phyloP scores from a whole-genome alignment of 2,113 vertebrate species.

The Serilophus lunatus region DNA sequence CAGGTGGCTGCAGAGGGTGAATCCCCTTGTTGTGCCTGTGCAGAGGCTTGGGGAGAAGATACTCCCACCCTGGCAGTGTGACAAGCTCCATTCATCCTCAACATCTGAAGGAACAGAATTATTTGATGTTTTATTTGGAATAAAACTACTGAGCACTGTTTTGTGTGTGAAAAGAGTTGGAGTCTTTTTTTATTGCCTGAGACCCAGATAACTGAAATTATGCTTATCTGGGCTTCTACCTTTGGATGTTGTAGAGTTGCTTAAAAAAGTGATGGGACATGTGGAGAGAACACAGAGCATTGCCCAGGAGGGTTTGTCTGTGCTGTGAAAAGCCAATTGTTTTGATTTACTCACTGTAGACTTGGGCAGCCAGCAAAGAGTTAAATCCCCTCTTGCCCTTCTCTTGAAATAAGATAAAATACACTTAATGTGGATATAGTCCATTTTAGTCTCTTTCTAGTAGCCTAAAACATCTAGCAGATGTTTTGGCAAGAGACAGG shows the following conservation, averaged over 20 bases:
- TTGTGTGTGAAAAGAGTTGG: neutral
- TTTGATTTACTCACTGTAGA: neutral
- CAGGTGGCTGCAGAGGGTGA: neutral
- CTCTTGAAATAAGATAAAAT: neutral
- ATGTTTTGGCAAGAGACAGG: neutral
- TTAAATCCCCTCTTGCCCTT: neutral
- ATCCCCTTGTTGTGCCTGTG: neutral
- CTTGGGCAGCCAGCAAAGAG: neutral
- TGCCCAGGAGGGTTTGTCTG: neutral
- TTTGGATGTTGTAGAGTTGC: neutral
- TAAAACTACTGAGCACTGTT: neutral
- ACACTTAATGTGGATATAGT: neutral
- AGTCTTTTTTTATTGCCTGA: neutral
- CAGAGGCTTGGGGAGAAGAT: neutral
- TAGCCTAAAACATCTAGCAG: neutral
- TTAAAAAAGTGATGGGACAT: neutral
- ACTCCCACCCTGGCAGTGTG: neutral
- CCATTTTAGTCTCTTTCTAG: neutral
- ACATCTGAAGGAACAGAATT: neutral
- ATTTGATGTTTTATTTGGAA: constrained; percentile 36
- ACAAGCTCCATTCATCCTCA: neutral
- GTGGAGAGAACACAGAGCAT: neutral
- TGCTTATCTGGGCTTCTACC: neutral
- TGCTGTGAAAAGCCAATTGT: neutral
- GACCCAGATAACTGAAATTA: neutral